A percentile compares a stretch with the other conserved stretches of the same genome.
Evolutionary conservation across 2,888 invertebrate species (phyloP).

Genomic region (Xestia c-nigrum): DNA sequence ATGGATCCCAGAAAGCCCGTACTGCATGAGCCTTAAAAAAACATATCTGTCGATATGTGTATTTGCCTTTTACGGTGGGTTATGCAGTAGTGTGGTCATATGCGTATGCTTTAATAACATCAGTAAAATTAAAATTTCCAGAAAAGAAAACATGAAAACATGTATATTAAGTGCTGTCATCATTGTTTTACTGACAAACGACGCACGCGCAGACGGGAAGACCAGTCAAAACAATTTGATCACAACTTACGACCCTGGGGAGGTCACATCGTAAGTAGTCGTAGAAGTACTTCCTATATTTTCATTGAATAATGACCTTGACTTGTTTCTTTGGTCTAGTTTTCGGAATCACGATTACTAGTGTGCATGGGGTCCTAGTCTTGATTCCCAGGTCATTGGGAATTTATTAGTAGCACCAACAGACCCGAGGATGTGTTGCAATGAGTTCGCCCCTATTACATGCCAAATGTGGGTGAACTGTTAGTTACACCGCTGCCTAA

Average conservation of each 20-base stretch:
- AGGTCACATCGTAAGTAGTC: slow-evolving; percentile 44
- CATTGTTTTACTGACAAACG: slow-evolving; percentile 14
- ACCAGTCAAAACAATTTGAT: slow-evolving; percentile 30
- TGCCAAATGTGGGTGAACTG: not conserved
- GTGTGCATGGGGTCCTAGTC: not conserved
- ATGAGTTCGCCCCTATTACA: not conserved
- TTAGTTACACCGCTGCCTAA: not conserved
- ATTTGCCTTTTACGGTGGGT: no score
- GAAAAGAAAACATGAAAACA: slow-evolving; percentile 47
- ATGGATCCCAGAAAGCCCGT: not conserved
- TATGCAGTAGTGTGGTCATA: no score
- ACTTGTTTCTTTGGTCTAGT: not conserved
- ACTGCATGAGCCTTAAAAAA: not conserved
- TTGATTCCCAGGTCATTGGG: not conserved
- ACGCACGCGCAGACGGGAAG: slow-evolving; percentile 5
- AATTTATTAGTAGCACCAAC: not conserved
- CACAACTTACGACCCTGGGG: slow-evolving; percentile 10
- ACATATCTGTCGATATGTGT: not conserved
- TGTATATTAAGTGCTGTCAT: slow-evolving; percentile 27
- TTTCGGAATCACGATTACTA: no score
- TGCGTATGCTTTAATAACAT: not conserved
- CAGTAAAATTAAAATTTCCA: slow-evolving; percentile 30
- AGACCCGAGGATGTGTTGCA: not conserved
- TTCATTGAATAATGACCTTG: not conserved
- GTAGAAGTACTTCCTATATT: not conserved